phyloP scores from a whole-genome alignment of 2,113 vertebrate species.

The Pao palembangensis region DNA sequence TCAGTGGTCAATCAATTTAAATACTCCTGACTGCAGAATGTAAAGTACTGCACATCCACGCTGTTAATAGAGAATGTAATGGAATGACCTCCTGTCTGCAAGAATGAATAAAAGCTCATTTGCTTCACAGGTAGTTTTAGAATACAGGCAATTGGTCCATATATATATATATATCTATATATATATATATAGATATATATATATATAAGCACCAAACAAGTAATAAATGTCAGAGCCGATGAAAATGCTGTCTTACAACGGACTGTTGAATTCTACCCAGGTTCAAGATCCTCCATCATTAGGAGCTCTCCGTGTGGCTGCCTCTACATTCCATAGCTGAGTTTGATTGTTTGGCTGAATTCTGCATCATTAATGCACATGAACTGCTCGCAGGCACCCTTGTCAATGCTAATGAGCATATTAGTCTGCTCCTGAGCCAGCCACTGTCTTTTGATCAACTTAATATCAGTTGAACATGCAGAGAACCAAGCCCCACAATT shows the following conservation, averaged over 20 bases:
- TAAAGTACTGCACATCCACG: slow-evolving; percentile 49
- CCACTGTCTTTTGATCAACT: slow-evolving; percentile 68
- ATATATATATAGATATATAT: too few species aligned
- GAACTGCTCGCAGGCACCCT: slow-evolving; percentile 65
- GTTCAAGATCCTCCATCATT: slow-evolving; percentile 63
- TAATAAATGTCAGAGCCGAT: slow-evolving; percentile 51
- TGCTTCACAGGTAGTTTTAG: slow-evolving; percentile 59
- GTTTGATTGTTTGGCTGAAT: slow-evolving; percentile 59
- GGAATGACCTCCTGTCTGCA: slow-evolving; percentile 52
- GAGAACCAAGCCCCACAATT: slow-evolving; percentile 29
- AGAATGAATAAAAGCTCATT: slow-evolving; percentile 57
- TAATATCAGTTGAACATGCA: slow-evolving; percentile 61
- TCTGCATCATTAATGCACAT: slow-evolving; percentile 73
- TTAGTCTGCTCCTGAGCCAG: slow-evolving; percentile 62
- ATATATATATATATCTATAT: too few species aligned
- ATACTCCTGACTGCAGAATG: slow-evolving; percentile 59
- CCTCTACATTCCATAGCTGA: slow-evolving; percentile 56
- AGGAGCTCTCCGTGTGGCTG: slow-evolving; percentile 57
- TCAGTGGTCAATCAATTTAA: slow-evolving; percentile 71
- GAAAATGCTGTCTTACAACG: slow-evolving; percentile 55
- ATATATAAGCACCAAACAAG: slow-evolving; percentile 30
- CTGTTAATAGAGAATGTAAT: slow-evolving; percentile 60
- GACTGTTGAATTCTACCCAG: slow-evolving; percentile 53
- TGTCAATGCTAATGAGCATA: slow-evolving; percentile 73
- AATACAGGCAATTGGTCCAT: slow-evolving; percentile 55